Evolutionary conservation across 2,888 invertebrate species (phyloP).

Genomic region (Timema cristinae): DNA sequence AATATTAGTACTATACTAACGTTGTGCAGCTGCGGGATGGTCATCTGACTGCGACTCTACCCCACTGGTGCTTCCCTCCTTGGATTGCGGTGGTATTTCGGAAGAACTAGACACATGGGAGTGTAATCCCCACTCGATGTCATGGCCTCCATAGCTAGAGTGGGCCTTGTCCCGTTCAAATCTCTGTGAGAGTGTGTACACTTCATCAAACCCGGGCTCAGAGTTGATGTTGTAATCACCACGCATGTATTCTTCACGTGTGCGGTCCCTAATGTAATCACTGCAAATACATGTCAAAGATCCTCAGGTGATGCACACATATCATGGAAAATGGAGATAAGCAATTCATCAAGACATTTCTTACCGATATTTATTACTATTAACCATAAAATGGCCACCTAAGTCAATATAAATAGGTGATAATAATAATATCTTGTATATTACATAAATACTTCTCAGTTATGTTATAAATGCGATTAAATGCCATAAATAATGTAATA

Average conservation of each 20-base stretch:
- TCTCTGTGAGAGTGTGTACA: constrained; percentile 58
- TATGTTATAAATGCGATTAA: too few species aligned
- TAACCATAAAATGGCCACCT: too few species aligned
- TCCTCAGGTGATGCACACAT: background rate
- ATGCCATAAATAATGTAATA: too few species aligned
- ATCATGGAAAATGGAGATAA: background rate
- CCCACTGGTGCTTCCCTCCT: constrained; percentile 12
- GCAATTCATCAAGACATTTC: too few species aligned
- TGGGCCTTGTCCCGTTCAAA: constrained; percentile 38
- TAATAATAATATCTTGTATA: too few species aligned
- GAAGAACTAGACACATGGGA: constrained; percentile 22
- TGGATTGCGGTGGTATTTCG: constrained; percentile 21
- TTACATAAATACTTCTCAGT: too few species aligned
- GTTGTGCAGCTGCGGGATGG: constrained; percentile 11
- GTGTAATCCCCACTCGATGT: constrained; percentile 25
- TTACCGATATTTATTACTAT: too few species aligned
- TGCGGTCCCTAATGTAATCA: constrained; percentile 33
- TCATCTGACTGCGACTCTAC: constrained; percentile 19
- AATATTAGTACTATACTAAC: background rate
- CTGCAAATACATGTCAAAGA: constrained; percentile 22
- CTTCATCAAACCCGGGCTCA: constrained; percentile 51
- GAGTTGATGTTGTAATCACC: constrained; percentile 37
- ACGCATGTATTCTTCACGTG: constrained; percentile 34
- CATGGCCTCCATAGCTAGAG: constrained; percentile 19
- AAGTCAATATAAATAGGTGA: too few species aligned